Evolutionary conservation across 37 sponge, comb jelly and placozoan genomes (phyloP).

Genomic region (Axinella damicornis): DNA sequence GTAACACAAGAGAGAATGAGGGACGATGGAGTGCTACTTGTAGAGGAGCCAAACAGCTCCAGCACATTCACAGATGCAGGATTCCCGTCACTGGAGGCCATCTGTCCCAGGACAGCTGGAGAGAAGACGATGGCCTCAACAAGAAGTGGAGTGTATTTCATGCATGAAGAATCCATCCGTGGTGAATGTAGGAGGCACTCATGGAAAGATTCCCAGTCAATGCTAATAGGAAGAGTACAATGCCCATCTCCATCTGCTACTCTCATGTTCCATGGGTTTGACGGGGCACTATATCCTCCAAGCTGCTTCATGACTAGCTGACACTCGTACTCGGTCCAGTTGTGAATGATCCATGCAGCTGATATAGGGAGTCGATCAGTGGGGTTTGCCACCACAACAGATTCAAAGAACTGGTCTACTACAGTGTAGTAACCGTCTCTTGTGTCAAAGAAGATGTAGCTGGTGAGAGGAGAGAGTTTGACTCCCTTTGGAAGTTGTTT

Average conservation of each 20-base stretch:
- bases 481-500: not conserved
- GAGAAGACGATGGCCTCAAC: constrained; percentile 49
- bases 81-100: not conserved
- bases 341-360: constrained; percentile 35
- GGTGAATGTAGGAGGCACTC: constrained; percentile 30
- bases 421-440: not conserved
- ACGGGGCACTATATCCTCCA: not conserved
- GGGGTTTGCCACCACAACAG: not conserved
- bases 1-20: constrained; percentile 19
- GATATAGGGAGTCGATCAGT: not conserved
- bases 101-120: constrained; percentile 39
- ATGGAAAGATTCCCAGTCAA: constrained; percentile 64
- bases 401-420: constrained; percentile 18
- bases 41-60: no score
- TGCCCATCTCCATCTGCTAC: not conserved
- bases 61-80: no score
- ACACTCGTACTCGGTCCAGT: constrained; percentile 36
- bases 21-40: not conserved
- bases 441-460: not conserved
- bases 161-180: not conserved
- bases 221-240: not conserved
- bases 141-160: constrained; percentile 19
- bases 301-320: constrained; percentile 14
- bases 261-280: constrained; percentile 54
- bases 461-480: not conserved